Evolutionary conservation across 2,888 invertebrate species (phyloP).

Genomic region (Esperia sulphurella): DNA sequence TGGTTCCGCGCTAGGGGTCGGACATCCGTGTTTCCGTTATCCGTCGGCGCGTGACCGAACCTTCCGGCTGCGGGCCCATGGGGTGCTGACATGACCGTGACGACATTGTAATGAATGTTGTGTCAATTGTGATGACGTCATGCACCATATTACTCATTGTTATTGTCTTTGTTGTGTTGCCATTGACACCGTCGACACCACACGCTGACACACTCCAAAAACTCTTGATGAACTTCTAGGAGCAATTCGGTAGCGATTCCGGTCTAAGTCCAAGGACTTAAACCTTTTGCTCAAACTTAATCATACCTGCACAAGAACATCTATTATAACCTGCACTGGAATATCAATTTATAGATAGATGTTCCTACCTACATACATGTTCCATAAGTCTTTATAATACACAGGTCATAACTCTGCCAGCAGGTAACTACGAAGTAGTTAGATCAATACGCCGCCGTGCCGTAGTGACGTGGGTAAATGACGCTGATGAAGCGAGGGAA

Average conservation of each 20-base stretch:
- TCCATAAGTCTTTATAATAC: too few relatives aligned
- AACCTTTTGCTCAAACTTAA: too few relatives aligned
- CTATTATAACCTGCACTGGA: too few relatives aligned
- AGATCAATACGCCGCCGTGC: slow-evolving; percentile 44
- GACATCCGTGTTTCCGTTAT: slow-evolving; percentile 68
- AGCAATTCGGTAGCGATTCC: too few relatives aligned
- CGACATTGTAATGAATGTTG: slow-evolving; percentile 26
- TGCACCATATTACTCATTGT: background rate
- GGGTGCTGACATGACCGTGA: slow-evolving; percentile 53
- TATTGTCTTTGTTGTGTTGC: background rate
- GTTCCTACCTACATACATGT: too few relatives aligned
- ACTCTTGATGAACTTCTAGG: background rate
- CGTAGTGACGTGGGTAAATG: slow-evolving; percentile 31
- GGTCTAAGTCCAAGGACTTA: too few relatives aligned
- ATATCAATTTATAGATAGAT: too few relatives aligned
- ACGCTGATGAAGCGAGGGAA: slow-evolving; percentile 8
- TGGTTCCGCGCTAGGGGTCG: slow-evolving; percentile 31
- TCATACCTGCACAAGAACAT: too few relatives aligned
- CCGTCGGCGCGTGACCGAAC: slow-evolving; percentile 60
- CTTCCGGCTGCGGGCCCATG: slow-evolving; percentile 52
- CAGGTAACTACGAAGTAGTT: slow-evolving; percentile 22
- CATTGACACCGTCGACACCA: background rate
- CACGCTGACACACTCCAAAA: background rate
- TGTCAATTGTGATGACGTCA: slow-evolving; percentile 38
- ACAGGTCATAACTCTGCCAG: background rate